Conservation (phyloP, 2,113 vertebrate genomes). For the Perca flavescens region DNA sequence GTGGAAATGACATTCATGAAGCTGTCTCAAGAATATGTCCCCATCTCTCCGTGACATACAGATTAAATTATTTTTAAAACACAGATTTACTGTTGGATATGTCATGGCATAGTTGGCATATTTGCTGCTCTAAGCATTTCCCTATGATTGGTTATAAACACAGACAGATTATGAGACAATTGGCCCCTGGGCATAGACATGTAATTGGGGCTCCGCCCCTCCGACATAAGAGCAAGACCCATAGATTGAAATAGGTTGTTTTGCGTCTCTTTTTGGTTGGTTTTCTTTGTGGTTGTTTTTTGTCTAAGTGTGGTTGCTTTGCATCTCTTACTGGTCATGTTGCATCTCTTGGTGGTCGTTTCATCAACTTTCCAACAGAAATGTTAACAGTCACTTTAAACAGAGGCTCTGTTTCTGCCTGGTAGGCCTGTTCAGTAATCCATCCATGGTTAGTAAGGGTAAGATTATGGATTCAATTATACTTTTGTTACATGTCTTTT, state of each 20-base stretch:
- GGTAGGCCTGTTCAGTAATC: not conserved
- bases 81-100: not conserved
- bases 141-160: not conserved
- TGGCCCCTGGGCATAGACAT: not conserved
- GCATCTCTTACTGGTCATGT: not conserved
- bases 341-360: not conserved
- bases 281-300: not conserved
- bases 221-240: not conserved
- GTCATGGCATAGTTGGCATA: not conserved
- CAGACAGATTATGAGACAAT: not conserved
- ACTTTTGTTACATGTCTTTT: slow-evolving; percentile 18
- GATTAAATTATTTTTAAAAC: not conserved
- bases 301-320: not conserved
- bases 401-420: not conserved
- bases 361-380: not conserved
- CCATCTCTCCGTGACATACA: not conserved
- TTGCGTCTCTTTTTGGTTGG: not conserved
- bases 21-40: not conserved
- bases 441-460: not conserved
- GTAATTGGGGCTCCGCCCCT: not conserved
- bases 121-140: not conserved
- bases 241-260: not conserved
- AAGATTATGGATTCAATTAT: slow-evolving; percentile 33
- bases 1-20: not conserved
- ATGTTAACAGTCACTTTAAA: not conserved